phyloP scores from a whole-genome alignment of 1,140 invertebrate species.

The Drosophila trapezifrons region DNA sequence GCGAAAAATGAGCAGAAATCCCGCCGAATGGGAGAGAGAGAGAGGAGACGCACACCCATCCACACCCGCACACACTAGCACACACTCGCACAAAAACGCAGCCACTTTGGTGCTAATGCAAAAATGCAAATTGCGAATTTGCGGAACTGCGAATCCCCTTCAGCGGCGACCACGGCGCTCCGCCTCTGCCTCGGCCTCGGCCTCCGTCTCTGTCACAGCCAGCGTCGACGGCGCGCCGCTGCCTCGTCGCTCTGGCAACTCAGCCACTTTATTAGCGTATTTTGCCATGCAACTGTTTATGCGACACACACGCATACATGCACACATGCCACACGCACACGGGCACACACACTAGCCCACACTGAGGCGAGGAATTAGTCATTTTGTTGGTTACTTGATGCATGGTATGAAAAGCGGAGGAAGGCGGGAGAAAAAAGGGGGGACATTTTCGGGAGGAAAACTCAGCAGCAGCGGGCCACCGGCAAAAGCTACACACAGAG shows the following conservation, averaged over 20 bases:
- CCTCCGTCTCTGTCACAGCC: conserved; percentile 4
- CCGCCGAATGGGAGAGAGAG: conserved; percentile 15
- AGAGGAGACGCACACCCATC: conserved; percentile 6
- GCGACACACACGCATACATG: conserved; percentile 58
- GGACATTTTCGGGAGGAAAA: conserved; percentile 4
- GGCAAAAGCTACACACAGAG: conserved; percentile 1
- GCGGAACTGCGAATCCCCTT: conserved; percentile 30
- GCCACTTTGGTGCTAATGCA: conserved; percentile 80
- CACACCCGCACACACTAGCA: conserved; percentile 16
- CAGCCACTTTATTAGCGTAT: conserved; percentile 82
- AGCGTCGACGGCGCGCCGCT: conserved; percentile 15
- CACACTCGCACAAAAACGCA: conserved; percentile 65
- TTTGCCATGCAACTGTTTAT: conserved; percentile 82
- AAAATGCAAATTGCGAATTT: conserved; percentile 64
- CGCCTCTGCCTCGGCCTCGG: conserved; percentile 28
- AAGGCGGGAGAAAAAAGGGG: background rate
- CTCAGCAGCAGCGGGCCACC: background rate
- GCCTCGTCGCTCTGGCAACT: conserved; percentile 51
- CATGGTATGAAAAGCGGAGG: conserved; percentile 38
- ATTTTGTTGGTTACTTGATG: conserved; percentile 82
- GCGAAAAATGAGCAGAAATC: conserved; percentile 44
- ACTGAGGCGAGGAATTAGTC: conserved; percentile 69
- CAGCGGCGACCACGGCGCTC: conserved; percentile 3
- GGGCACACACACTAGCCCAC: conserved; percentile 22
- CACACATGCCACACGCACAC: conserved; percentile 17